Conservation (phyloP, 2,113 vertebrate genomes). For the Cyanoramphus novaezelandiae region DNA sequence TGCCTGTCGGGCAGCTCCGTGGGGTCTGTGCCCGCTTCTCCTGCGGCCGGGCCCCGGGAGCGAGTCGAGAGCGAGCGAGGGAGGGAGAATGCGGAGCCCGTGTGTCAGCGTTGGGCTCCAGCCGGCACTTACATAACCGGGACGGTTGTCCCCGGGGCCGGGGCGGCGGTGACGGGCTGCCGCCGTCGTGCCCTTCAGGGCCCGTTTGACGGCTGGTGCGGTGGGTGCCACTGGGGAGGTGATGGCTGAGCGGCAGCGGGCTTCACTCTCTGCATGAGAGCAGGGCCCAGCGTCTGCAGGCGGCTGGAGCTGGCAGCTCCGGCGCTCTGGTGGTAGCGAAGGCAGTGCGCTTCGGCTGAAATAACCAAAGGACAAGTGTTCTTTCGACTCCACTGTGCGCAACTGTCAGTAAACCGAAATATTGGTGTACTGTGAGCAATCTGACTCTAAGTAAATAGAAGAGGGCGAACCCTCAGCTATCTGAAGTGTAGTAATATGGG, state of each 20-base stretch:
- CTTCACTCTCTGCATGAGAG: neutral
- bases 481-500: neutral
- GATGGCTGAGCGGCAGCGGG: neutral
- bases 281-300: neutral
- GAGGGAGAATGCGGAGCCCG: neutral
- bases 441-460: neutral
- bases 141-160: neutral
- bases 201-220: accelerated
- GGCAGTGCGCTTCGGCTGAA: accelerated
- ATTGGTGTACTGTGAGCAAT: accelerated
- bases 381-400: neutral
- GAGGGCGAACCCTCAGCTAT: neutral
- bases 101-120: neutral
- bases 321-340: accelerated
- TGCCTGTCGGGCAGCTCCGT: neutral
- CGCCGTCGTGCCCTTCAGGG: neutral
- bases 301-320: accelerated
- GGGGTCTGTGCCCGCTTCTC: no score
- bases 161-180: neutral
- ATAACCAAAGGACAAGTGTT: neutral
- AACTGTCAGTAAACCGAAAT: neutral
- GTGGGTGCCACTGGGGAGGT: neutral
- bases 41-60: neutral
- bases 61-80: accelerated
- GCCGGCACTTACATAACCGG: neutral